phyloP scores from a whole-genome alignment of 2,113 vertebrate genomes.

The Mastomys natalensis region DNA sequence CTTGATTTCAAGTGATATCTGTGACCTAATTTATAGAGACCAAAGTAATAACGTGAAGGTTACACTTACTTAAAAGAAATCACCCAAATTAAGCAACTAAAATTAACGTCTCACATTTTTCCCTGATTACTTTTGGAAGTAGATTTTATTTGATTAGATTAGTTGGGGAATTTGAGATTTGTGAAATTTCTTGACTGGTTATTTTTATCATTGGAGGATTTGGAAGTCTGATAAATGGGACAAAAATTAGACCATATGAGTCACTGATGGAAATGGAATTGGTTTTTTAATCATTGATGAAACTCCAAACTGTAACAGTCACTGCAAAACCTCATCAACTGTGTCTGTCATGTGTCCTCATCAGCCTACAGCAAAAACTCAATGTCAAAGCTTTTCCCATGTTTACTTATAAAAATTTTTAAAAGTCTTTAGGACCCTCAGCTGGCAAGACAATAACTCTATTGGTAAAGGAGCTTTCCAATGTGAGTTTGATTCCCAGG shows the following conservation, averaged over 20 bases:
- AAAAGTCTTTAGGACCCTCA: conserved; percentile 7
- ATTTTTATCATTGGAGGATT: conserved; percentile 63
- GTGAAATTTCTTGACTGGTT: conserved; percentile 51
- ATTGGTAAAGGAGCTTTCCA: not conserved
- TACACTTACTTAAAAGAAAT: conserved; percentile 49
- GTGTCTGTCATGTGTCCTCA: not conserved
- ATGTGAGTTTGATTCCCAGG: not conserved
- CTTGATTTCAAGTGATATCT: conserved; percentile 59
- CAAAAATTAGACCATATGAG: conserved; percentile 64
- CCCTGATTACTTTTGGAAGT: conserved; percentile 52
- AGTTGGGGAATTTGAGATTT: conserved; percentile 69
- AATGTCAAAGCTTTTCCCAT: not conserved
- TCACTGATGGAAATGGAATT: conserved; percentile 60
- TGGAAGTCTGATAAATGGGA: conserved; percentile 61
- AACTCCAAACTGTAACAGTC: conserved; percentile 49
- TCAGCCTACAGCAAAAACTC: not conserved
- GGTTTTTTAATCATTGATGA: conserved; percentile 66
- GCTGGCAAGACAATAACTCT: not conserved
- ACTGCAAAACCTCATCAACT: not conserved
- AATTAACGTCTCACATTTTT: conserved; percentile 46
- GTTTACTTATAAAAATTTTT: not conserved
- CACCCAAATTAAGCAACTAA: conserved; percentile 56
- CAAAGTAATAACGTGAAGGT: conserved; percentile 43
- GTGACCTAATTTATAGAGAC: conserved; percentile 55
- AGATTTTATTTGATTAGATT: conserved; percentile 70